These are phyloP conservation scores for Aurelia coerulea DNA, from an alignment of 30 jellyfish, hydroid and myxozoan genomes.

Conservation along the genomic window DNA sequence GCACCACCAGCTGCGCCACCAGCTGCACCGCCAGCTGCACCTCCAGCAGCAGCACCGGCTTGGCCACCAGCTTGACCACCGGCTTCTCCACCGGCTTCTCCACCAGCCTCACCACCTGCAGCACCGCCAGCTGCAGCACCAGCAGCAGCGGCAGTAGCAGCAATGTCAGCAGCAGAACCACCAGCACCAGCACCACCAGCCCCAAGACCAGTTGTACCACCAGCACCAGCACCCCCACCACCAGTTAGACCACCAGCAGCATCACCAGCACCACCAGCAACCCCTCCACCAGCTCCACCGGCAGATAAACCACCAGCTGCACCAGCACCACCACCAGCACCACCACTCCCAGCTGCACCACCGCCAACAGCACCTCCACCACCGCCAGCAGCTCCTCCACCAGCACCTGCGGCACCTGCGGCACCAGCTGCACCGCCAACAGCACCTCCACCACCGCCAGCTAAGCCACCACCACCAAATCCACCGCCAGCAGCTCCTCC, in stretches of 20 bases:
- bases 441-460: constrained; percentile 12
- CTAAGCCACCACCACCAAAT: constrained; percentile 3
- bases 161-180: constrained; percentile 19
- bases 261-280: constrained; percentile 31
- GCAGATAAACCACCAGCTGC: constrained; percentile 6
- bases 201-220: background rate
- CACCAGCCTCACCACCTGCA: constrained; percentile 40
- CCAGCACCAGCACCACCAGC: constrained; percentile 19
- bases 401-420: constrained; percentile 8
- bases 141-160: constrained; percentile 20
- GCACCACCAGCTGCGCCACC: constrained; percentile 61
- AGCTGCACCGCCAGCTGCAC: constrained; percentile 46
- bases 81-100: constrained; percentile 30
- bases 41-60: constrained; percentile 56
- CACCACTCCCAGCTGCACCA: background rate
- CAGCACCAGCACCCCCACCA: background rate
- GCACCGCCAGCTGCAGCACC: constrained; percentile 57
- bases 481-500: constrained; percentile 16
- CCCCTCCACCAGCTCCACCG: constrained; percentile 5
- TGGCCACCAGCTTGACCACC: constrained; percentile 39
- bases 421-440: constrained; percentile 11
- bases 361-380: background rate
- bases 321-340: constrained; percentile 5
- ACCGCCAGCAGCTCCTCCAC: background rate
- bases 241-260: constrained; percentile 12